Evolutionary conservation across 1,140 invertebrate genomes (phyloP), one percentile per base, ranked within the genome.

Genomic region (Diorhabda elongata): DNA sequence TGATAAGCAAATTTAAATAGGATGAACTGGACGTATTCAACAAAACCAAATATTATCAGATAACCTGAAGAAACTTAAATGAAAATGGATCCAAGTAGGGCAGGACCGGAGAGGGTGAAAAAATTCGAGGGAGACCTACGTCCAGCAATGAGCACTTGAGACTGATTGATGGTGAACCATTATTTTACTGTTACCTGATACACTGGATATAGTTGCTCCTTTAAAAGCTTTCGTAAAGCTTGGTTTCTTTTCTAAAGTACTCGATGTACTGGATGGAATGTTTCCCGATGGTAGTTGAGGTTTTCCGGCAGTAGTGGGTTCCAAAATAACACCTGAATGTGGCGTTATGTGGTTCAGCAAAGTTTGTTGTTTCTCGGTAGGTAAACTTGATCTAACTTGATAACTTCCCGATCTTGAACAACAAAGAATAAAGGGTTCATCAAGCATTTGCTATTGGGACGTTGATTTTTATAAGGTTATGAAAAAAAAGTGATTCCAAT

Each of bases 141-240:
- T 26, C 26, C 26, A 26, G 26, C 26, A 26, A 26, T 26, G 26
- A 26, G 26, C 26, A 26, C 26, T 26, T 1, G 26, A 26, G 26
- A 26, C 26, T 26, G 26, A 26, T 26, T 26, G 26, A 26, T 26
- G 26, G 26, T 26, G 26, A 26, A 26, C 26, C 26, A 26, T 26
- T 26, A 26, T 26, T 26, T 26, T 26, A 26, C 26, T 26, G 26
- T 66, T 76, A 86, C 86, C 85, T 68, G 86, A 87, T 47, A 87
- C 81, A 75, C 85, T 87, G 58, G 85, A 84, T 9, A 83, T 83
- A 45, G 85, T 83, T 26, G 83, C 82, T 9, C 83, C 77, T 61
- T 83, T 78, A n/a, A 83, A 71, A 58, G 79, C 72, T 72, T 82
- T 82, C 5, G 80, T 74, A 26, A 81, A 64, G 66, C 72, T 79